Percentiles rank a stretch among this genome's conserved stretches.
phyloP scores from a whole-genome alignment of 2,113 vertebrate species.

The Lepidiolamprologus cunningtoni region DNA sequence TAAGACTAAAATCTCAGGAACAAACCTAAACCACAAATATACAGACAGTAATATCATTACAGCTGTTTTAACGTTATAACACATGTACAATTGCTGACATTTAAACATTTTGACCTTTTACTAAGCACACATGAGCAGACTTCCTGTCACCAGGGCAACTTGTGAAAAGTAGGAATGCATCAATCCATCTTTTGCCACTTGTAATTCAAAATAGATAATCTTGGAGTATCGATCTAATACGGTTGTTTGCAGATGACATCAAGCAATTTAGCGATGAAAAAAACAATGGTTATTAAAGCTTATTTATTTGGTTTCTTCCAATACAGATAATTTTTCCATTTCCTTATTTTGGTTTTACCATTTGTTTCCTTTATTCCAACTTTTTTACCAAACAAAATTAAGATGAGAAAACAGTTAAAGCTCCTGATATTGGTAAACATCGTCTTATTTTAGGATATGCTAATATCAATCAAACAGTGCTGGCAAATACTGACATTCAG shows the following conservation, averaged over 20 bases:
- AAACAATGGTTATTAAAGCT: neutral
- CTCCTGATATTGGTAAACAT: neutral
- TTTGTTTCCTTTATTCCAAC: neutral
- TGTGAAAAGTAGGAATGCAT: neutral
- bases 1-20: neutral
- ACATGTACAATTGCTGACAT: neutral
- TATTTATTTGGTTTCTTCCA: neutral
- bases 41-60: neutral
- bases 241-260: neutral
- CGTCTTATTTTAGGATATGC: neutral
- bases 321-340: neutral
- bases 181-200: accelerated
- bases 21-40: neutral
- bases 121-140: neutral
- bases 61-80: neutral
- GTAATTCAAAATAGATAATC: accelerated
- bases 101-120: neutral
- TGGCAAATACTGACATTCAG: neutral
- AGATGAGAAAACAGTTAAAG: neutral
- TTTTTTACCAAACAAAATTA: accelerated
- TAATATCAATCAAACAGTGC: neutral
- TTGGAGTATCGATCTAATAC: neutral
- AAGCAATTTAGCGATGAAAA: neutral
- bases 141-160: neutral
- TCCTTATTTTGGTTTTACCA: neutral